Evolutionary conservation across 30 jellyfish, hydroid and myxozoan species (phyloP).

Genomic region (Cassiopea xamachana): DNA sequence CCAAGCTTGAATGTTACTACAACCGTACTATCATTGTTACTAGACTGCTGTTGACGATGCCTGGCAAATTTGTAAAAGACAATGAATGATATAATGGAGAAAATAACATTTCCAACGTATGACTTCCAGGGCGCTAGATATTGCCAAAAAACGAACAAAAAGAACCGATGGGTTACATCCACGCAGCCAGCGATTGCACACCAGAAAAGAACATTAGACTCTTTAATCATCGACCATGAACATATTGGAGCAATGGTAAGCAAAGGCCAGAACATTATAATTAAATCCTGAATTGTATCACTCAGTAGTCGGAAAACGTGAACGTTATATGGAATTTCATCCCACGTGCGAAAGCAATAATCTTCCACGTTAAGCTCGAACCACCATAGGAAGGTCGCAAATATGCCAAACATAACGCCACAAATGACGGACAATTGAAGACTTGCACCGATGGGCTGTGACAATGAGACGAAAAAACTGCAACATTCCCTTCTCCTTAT

Average conservation of each 20-base stretch:
- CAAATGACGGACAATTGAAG: no score
- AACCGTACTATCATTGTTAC: neutral
- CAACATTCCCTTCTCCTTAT: no score
- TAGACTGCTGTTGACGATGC: neutral
- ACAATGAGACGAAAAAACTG: no score
- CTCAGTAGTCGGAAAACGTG: neutral
- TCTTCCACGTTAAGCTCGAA: constrained; percentile 9
- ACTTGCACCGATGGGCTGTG: no score
- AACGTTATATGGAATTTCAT: neutral
- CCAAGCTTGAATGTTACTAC: constrained; percentile 8
- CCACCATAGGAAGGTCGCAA: constrained; percentile 44
- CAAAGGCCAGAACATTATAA: constrained; percentile 24
- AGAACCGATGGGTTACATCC: constrained; percentile 8
- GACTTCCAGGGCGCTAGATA: constrained; percentile 10
- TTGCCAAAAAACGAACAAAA: neutral
- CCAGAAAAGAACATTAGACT: neutral
- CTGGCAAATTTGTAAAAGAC: constrained; percentile 2
- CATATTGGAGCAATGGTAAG: neutral
- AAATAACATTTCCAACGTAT: constrained; percentile 27
- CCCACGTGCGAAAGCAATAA: constrained; percentile 22
- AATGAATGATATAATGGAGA: neutral
- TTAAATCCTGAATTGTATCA: neutral
- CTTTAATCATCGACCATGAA: neutral
- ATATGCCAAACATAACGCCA: neutral
- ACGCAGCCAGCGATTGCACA: neutral